Conservation (phyloP, 2,888 invertebrate species). For the Carpatolechia fugitivella region DNA sequence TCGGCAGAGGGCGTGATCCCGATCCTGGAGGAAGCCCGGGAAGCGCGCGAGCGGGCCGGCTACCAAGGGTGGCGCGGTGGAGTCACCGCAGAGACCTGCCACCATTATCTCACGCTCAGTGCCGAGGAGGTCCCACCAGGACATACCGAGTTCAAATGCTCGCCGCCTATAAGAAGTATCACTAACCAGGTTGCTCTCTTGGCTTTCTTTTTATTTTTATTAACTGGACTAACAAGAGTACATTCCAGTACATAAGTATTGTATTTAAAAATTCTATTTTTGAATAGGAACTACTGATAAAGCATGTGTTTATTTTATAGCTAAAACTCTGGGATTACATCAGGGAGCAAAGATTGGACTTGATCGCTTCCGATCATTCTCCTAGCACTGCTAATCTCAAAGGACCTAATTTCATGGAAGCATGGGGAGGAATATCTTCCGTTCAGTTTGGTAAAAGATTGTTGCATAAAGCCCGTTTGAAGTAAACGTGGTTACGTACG, state of each 20-base stretch:
- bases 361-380: conserved; percentile 82
- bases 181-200: conserved; percentile 79
- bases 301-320: conserved; percentile 36
- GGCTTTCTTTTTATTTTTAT: no score
- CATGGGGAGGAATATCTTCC: conserved; percentile 85
- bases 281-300: no score
- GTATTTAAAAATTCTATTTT: no score
- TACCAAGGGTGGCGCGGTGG: conserved; percentile 71
- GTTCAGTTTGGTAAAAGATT: conserved; percentile 80
- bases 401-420: conserved; percentile 79
- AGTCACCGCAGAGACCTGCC: conserved; percentile 83
- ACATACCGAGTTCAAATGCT: conserved; percentile 83
- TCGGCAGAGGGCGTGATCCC: conserved; percentile 79
- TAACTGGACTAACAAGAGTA: no score
- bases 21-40: conserved; percentile 68
- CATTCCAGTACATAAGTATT: no score
- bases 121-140: conserved; percentile 80
- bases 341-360: conserved; percentile 69
- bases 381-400: conserved; percentile 80
- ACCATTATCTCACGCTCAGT: conserved; percentile 81
- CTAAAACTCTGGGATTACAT: conserved; percentile 80
- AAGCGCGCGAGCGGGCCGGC: conserved; percentile 64
- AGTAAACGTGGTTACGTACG: no score
- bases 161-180: conserved; percentile 81
- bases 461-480: no score